These are phyloP conservation scores for Eueides isabella DNA, from an alignment of 1,140 invertebrate genomes.

Conservation along the genomic window DNA sequence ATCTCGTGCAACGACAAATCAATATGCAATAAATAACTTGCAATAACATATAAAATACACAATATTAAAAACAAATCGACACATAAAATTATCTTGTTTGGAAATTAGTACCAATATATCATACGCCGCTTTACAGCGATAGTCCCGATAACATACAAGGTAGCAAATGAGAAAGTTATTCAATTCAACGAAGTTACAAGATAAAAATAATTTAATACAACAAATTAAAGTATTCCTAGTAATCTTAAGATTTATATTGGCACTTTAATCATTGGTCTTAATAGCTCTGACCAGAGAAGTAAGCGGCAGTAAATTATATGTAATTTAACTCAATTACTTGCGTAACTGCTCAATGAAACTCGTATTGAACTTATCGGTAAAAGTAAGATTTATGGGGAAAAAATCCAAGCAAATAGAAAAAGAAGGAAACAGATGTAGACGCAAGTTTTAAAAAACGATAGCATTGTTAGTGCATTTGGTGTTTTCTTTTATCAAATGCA, in stretches of 20 bases:
- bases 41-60: not conserved
- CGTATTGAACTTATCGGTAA: not conserved
- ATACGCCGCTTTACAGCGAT: not conserved
- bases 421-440: conserved; percentile 17
- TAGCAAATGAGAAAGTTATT: conserved; percentile 1
- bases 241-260: conserved; percentile 29
- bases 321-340: conserved; percentile 26
- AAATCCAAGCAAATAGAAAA: conserved; percentile 4
- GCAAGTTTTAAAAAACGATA: not conserved
- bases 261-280: conserved; percentile 22
- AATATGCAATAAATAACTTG: too few relatives aligned
- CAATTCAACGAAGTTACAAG: conserved; percentile 1
- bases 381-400: not conserved
- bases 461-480: not conserved
- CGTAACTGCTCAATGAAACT: conserved; percentile 18
- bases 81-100: not conserved
- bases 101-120: not conserved
- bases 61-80: not conserved
- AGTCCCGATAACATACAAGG: conserved; percentile 1
- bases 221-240: conserved; percentile 15
- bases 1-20: not conserved
- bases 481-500: conserved; percentile 1
- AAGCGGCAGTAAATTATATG: conserved; percentile 31
- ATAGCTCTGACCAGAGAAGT: conserved; percentile 17
- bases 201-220: conserved; percentile 16